phyloP scores from a whole-genome alignment of 2,113 vertebrate species.

The Acrocephalus kingi region DNA sequence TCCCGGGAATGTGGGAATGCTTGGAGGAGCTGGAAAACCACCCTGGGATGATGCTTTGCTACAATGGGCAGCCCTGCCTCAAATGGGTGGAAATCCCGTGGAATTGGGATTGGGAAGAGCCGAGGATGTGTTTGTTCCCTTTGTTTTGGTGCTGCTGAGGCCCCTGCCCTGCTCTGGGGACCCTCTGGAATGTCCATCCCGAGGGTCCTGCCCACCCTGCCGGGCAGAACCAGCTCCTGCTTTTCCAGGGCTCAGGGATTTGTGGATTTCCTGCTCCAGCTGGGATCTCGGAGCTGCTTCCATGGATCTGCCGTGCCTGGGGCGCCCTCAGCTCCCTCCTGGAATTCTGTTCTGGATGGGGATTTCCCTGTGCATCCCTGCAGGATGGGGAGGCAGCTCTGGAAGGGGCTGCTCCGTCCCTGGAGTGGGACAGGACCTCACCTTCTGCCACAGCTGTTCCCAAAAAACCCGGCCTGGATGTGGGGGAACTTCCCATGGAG shows the following conservation, averaged over 20 bases:
- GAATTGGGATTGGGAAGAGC: neutral
- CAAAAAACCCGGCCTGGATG: accelerated
- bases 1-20: neutral
- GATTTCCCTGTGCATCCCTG: neutral
- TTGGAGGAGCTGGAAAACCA: neutral
- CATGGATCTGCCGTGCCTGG: neutral
- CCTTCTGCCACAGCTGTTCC: neutral
- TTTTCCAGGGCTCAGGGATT: neutral
- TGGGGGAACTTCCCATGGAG: accelerated
- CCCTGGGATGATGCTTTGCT: neutral
- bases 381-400: no score
- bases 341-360: accelerated
- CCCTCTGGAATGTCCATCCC: accelerated
- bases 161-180: neutral
- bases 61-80: accelerated
- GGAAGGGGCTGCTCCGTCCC: accelerated
- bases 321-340: neutral
- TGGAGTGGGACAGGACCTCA: neutral
- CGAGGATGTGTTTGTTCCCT: neutral
- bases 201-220: neutral
- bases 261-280: neutral
- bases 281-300: neutral
- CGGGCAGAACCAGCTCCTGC: neutral
- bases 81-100: neutral
- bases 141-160: neutral